These are phyloP conservation scores for Hesperophylax magnus DNA, from an alignment of 1,140 invertebrate species.

Conservation along the genomic window DNA sequence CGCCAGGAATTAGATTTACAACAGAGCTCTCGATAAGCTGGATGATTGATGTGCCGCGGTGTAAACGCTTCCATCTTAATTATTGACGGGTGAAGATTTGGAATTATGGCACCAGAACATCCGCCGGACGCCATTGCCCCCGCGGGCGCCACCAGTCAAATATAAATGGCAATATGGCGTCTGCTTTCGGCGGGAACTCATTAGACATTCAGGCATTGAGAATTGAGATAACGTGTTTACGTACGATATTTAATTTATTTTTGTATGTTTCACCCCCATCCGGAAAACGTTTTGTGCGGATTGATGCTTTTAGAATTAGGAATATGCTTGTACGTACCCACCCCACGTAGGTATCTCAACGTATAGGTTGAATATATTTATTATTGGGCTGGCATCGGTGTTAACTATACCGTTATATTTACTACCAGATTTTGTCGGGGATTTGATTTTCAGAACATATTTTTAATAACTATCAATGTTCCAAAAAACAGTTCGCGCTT, in stretches of 20 bases:
- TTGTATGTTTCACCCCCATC: not conserved
- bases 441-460: too few relatives aligned
- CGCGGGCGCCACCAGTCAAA: slow-evolving; percentile 42
- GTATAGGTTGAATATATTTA: too few relatives aligned
- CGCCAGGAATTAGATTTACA: slow-evolving; percentile 23
- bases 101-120: slow-evolving; percentile 25
- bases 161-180: slow-evolving; percentile 43
- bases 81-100: slow-evolving; percentile 50
- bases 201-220: slow-evolving; percentile 45
- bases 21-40: slow-evolving; percentile 35
- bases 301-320: slow-evolving; percentile 18
- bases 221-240: slow-evolving; percentile 43
- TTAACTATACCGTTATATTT: too few relatives aligned
- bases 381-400: too few relatives aligned
- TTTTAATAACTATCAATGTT: too few relatives aligned
- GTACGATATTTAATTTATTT: slow-evolving; percentile 44
- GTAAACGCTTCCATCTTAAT: slow-evolving; percentile 54
- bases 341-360: too few relatives aligned
- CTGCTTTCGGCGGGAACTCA: slow-evolving; percentile 31
- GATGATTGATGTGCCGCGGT: slow-evolving; percentile 51
- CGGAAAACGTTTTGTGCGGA: not conserved
- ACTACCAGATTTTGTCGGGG: too few relatives aligned
- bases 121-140: not conserved
- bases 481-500: too few relatives aligned
- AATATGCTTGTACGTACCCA: too few relatives aligned